Percentiles rank a stretch among this genome's conserved stretches.
Conservation (phyloP, 1,140 invertebrate species). For the Drosophila albomicans region DNA sequence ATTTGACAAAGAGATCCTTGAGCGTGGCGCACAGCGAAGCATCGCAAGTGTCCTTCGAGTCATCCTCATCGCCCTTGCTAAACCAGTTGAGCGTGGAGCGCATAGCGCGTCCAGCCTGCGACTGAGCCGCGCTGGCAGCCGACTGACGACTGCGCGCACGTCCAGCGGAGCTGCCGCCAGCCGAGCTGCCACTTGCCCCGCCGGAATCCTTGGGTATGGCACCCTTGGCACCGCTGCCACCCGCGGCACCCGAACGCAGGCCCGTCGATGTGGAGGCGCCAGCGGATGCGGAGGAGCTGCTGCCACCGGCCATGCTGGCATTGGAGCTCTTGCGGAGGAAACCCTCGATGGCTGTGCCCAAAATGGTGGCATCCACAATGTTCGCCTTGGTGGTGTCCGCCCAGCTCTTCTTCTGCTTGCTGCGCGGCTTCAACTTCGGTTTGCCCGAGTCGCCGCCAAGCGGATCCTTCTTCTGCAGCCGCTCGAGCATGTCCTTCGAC, state of each 20-base stretch:
- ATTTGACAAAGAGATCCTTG: slow-evolving; percentile 93
- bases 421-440: slow-evolving; percentile 77
- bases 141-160: slow-evolving; percentile 50
- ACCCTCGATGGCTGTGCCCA: slow-evolving; percentile 93
- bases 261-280: slow-evolving; percentile 73
- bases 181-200: slow-evolving; percentile 26
- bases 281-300: slow-evolving; percentile 65
- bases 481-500: slow-evolving; percentile 86
- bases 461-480: slow-evolving; percentile 83
- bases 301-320: slow-evolving; percentile 82
- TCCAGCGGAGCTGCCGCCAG: slow-evolving; percentile 22
- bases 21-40: slow-evolving; percentile 91
- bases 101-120: slow-evolving; percentile 72
- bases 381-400: slow-evolving; percentile 73
- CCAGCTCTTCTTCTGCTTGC: slow-evolving; percentile 78
- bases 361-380: slow-evolving; percentile 90
- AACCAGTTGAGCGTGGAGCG: slow-evolving; percentile 82
- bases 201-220: slow-evolving; percentile 72
- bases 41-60: slow-evolving; percentile 89
- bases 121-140: slow-evolving; percentile 65
- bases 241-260: slow-evolving; percentile 39
- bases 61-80: slow-evolving; percentile 87
- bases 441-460: slow-evolving; percentile 69
- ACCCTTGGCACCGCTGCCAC: slow-evolving; percentile 61
- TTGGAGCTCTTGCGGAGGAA: slow-evolving; percentile 88